phyloP scores from a whole-genome alignment of 2,797 vertebrate species.

The Pipistrellus pipistrellus region DNA sequence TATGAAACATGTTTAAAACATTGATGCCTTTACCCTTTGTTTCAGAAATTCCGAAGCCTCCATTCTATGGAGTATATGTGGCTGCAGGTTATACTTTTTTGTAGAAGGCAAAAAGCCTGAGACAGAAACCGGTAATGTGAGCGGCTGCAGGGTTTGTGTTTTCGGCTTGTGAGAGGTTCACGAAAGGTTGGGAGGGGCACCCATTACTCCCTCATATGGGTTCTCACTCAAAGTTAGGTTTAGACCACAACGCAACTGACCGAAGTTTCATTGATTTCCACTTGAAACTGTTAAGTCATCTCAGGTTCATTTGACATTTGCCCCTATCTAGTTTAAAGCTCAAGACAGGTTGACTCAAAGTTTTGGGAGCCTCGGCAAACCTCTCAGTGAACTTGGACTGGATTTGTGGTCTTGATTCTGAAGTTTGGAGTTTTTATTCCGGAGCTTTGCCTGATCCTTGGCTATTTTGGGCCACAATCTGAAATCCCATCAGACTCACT shows the following conservation, averaged over 20 bases:
- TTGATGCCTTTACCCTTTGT: neutral
- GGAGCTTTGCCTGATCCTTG: constrained; percentile 13
- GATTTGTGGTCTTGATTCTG: constrained; percentile 75
- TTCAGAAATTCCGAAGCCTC: neutral
- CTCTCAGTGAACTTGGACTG: constrained; percentile 81
- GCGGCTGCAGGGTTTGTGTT: neutral
- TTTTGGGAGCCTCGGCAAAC: constrained; percentile 80
- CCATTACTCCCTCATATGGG: constrained; percentile 24
- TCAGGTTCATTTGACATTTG: constrained; percentile 63
- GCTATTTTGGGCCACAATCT: constrained; percentile 70
- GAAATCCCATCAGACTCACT: constrained; percentile 81
- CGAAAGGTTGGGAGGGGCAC: neutral
- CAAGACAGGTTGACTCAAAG: constrained; percentile 70
- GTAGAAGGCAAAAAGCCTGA: neutral
- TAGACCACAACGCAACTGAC: constrained; percentile 44
- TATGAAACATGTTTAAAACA: neutral
- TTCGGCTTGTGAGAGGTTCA: neutral
- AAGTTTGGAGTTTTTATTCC: constrained; percentile 61
- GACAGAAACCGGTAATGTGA: neutral
- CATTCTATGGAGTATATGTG: neutral
- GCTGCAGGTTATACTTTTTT: neutral
- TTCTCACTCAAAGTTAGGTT: constrained; percentile 32
- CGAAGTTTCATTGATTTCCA: neutral
- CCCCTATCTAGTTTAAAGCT: constrained; percentile 29
- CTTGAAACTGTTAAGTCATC: constrained; percentile 66